Percentiles rank a stretch among this genome's conserved stretches.
phyloP scores from a whole-genome alignment of 2,888 invertebrate species.

The Stenodera caucasica region DNA sequence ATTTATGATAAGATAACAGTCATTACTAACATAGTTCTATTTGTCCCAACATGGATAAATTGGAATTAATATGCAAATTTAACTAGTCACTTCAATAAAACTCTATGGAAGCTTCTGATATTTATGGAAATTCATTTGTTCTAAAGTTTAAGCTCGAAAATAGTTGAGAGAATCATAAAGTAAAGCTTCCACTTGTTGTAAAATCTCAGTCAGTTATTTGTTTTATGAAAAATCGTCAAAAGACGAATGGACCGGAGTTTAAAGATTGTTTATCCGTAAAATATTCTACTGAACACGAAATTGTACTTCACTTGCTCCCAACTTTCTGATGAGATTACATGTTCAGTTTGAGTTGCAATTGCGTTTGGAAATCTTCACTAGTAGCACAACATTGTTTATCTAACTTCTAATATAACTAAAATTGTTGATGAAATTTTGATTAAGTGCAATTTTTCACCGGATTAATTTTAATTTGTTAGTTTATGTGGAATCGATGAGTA shows the following conservation, averaged over 20 bases:
- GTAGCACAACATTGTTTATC: background rate
- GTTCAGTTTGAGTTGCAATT: background rate
- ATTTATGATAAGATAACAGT: slow-evolving; percentile 11
- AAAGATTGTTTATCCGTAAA: background rate
- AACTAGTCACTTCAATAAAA: background rate
- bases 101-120: background rate
- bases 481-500: background rate
- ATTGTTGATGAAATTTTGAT: background rate
- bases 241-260: background rate
- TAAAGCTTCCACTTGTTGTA: background rate
- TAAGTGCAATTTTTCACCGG: background rate
- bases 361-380: background rate
- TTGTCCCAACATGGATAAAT: slow-evolving; percentile 2
- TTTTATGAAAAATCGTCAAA: background rate
- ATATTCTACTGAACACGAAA: slow-evolving; percentile 8
- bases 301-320: slow-evolving; percentile 6
- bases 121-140: background rate
- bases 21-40: background rate
- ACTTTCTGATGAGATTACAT: slow-evolving; percentile 1
- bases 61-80: slow-evolving; percentile 21
- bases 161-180: background rate
- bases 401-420: background rate
- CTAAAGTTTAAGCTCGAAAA: background rate
- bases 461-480: too few relatives aligned
- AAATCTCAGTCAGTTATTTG: background rate